Conservation (phyloP, 2,888 invertebrate species). For the Mechanitis messenoides region DNA sequence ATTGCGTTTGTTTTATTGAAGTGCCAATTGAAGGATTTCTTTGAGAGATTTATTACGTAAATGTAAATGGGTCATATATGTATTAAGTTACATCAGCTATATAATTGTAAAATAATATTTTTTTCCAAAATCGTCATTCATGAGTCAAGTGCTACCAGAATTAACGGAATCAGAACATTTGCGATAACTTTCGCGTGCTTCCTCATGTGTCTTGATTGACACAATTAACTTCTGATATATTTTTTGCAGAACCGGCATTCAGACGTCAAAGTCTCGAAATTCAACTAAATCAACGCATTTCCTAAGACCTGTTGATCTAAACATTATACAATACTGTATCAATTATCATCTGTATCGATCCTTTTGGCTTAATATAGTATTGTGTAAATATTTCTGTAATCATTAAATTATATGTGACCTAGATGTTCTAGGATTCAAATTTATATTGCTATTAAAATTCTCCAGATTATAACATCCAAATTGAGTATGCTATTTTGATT, state of each 20-base stretch:
- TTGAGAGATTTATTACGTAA: too few species aligned
- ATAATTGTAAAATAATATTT: constrained; percentile 33
- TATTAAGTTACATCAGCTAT: constrained; percentile 23
- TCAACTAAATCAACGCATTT: constrained; percentile 32
- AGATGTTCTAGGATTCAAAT: constrained; percentile 20
- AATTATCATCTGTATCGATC: too few species aligned
- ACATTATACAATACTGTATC: too few species aligned
- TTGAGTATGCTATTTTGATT: too few species aligned
- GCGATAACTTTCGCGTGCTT: constrained; percentile 32
- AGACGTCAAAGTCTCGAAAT: too few species aligned
- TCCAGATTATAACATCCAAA: background rate
- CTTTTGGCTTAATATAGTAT: constrained; percentile 19
- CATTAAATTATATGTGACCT: constrained; percentile 27
- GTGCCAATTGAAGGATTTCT: constrained; percentile 2
- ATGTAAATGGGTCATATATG: too few species aligned
- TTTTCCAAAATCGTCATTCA: constrained; percentile 38
- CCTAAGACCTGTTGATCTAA: background rate
- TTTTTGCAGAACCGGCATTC: too few species aligned
- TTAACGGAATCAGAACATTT: constrained; percentile 37
- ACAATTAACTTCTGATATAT: constrained; percentile 33
- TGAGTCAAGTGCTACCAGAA: constrained; percentile 29
- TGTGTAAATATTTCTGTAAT: constrained; percentile 25
- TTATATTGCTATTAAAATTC: background rate
- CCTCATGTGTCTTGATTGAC: constrained; percentile 28
- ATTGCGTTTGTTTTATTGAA: constrained; percentile 27